Base-by-base conservation (phyloP, 2,888 invertebrate genomes). In the Ferdinandea cuprea region DNA sequence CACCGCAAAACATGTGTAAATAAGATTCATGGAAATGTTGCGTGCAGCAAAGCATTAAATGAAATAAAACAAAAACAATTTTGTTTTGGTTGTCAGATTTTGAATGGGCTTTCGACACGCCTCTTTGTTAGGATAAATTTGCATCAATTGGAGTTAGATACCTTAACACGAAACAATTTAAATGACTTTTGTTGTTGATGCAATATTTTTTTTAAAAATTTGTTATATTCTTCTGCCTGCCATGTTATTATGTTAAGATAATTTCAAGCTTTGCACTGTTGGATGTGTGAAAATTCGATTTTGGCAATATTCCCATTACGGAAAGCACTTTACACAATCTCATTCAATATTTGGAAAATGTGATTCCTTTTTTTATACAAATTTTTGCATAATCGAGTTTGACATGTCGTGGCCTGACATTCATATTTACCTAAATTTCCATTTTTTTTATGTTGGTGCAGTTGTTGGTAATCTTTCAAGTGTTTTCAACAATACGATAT, bases 1-100 rank as follows among this genome's bases (percentile, higher is more conserved):
- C n/a, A n/a, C 30, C 25, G 30, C 15, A 32, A 30, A 42, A 11
- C 42, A 30, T 44, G 50, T 61, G 30, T 42, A 15, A 46, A 50
- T 13, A 35, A 61, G 15, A 61, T 74, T 74, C 56, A 35, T 74
- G 11, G 30, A 68, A 68, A 54, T 32, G 15, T 40, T 72, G 80
- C 80, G 74, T 80, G 80, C 17, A 50, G 40, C 11, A 30, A 63
- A 15, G 8, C 48, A 80, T 69, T 80, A 50, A 65, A 44, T 28
- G 56, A 52, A 44, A 74, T 69, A 74, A 50, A 65, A 52, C 35
- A 63, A 52, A 44, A 63, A 42, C 48, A 40, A 58, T 58, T 68
- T 25, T 37, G 61, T 69, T 74, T 50, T 58, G 46, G 19, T 42
- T 74, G 80, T 74, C 74, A 69, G 80, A 44, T 69, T 74, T 48